A percentile compares a stretch with the other conserved stretches of the same genome.
Conservation (phyloP, 2,113 vertebrate species). For the Chascanopsetta lugubris region DNA sequence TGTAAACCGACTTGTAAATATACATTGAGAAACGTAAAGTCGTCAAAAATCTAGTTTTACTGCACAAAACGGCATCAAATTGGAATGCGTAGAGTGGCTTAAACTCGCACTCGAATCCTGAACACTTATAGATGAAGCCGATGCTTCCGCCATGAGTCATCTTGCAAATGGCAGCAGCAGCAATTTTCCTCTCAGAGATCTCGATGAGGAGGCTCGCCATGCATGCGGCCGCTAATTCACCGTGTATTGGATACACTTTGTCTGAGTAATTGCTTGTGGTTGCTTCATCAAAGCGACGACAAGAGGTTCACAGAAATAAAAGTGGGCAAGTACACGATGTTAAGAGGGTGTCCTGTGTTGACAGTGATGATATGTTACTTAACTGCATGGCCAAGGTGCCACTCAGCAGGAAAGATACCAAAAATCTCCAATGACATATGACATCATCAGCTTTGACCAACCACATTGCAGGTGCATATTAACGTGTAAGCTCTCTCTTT, state of each 20-base stretch:
- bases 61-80: background rate
- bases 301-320: constrained; percentile 34
- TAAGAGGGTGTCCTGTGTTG: constrained; percentile 30
- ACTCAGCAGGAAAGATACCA: constrained; percentile 18
- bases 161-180: background rate
- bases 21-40: too few relatives aligned
- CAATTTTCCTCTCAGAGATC: constrained; percentile 23
- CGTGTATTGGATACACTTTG: constrained; percentile 46
- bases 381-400: constrained; percentile 9
- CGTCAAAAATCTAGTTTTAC: background rate
- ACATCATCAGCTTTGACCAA: constrained; percentile 5
- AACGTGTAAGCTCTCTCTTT: background rate
- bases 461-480: background rate
- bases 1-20: too few relatives aligned
- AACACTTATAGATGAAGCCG: background rate
- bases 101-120: background rate
- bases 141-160: background rate
- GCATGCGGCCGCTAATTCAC: constrained; percentile 31
- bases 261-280: constrained; percentile 47
- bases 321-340: constrained; percentile 29
- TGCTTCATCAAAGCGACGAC: constrained; percentile 49
- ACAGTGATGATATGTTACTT: constrained; percentile 26
- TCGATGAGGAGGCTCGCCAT: constrained; percentile 23
- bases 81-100: background rate
- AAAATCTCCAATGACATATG: constrained; percentile 1